Percentiles rank a stretch among this genome's conserved stretches.
phyloP scores from a whole-genome alignment of 2,888 invertebrate species.

The Allacma fusca region DNA sequence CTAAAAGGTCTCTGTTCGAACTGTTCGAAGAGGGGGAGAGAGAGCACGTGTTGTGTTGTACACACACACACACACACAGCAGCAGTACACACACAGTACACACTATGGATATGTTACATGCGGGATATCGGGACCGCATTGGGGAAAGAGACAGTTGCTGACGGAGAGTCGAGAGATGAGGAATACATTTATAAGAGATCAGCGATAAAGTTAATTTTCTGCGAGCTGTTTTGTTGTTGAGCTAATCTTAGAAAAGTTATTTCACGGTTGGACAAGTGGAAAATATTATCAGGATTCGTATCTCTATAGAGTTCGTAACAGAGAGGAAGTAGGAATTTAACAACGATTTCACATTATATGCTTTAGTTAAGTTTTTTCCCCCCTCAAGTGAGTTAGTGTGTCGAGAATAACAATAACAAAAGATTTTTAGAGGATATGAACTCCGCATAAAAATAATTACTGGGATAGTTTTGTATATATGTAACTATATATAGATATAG shows the following conservation, averaged over 20 bases:
- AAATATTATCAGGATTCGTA: constrained; percentile 20
- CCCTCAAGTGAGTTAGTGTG: not conserved
- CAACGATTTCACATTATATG: not conserved
- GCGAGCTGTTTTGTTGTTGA: not conserved
- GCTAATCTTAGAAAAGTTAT: constrained; percentile 20
- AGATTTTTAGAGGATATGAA: too few species aligned
- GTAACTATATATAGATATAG: too few species aligned
- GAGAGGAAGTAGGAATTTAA: not conserved
- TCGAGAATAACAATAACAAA: not conserved
- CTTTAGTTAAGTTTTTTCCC: not conserved
- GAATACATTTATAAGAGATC: constrained; percentile 6
- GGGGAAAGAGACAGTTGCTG: constrained; percentile 6
- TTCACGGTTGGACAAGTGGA: constrained; percentile 26
- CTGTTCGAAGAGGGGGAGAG: too few species aligned
- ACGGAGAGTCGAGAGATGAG: not conserved
- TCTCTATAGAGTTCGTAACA: not conserved
- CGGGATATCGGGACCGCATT: not conserved
- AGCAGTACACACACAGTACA: too few species aligned
- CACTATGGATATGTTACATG: too few species aligned
- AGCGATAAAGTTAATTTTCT: constrained; percentile 7
- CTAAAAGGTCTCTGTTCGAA: too few species aligned
- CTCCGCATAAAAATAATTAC: too few species aligned
- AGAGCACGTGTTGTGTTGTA: too few species aligned
- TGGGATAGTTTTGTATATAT: too few species aligned
- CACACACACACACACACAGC: too few species aligned